Base-by-base conservation (phyloP, 1,140 invertebrate species). In the Drosophila arizonae region DNA sequence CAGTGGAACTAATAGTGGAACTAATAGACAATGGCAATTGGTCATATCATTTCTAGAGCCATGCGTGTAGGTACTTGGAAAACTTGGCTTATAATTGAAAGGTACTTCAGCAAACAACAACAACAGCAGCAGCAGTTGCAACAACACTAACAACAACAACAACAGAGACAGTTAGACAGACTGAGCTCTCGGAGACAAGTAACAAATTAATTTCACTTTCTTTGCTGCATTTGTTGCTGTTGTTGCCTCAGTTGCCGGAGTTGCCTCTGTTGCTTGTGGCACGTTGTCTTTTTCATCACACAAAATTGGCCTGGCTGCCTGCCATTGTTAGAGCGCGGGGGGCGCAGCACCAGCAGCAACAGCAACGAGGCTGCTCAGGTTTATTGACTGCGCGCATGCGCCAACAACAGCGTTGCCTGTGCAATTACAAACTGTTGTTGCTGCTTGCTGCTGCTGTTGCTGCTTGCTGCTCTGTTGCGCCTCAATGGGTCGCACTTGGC, bases 151-250 rank as follows among this genome's bases (percentile, higher is more conserved):
- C 51, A 65, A 6, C 13, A 39, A 13, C 46, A 62, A 45, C 36
- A 79, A 66, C 10, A 11, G 36, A 39, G 36, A 39, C 36, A 39
- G 36, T 39, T 10, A 70, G 46, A 46, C 51, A 63, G 60, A 66
- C 57, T 17, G 45, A 11, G 10, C 11, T 39, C 58, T 39, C 58
- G 36, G 33, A 45, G 52, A 69, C 69, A 72, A 79, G 71, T 60
- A 75, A 72, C 67, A 86, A 81, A 76, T 76, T 86, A 86, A 81
- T 86, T 86, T 86, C 81, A 86, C 81, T 86, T 86, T 86, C 82
- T 87, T 86, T 86, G 64, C 64, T 72, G 56, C 56, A 67, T 60
- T 45, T 52, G 33, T 11, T 61, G 52, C 33, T 50, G 55, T 26
- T 60, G 62, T 36, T 41, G n/a, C 30, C 15, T n/a, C 43, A 11